Base-by-base conservation (phyloP, 2,888 invertebrate genomes). In the Diploptera punctata region DNA sequence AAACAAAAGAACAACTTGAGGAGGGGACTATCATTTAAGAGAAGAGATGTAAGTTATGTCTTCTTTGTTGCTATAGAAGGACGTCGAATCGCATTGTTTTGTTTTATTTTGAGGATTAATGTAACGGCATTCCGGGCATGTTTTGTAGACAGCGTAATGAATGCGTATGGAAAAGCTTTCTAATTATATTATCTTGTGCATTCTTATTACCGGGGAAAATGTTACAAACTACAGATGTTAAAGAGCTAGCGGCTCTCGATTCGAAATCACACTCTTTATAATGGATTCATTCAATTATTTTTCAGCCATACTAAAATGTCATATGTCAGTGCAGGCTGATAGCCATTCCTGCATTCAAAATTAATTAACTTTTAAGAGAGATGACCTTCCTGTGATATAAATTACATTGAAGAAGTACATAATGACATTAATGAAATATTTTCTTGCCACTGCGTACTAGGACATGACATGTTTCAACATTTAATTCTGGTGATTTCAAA, bases 21-120 rank as follows among this genome's bases (percentile, higher is more conserved):
- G 24, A 10, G 33, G 33, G 10, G 33, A 10, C n/a, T 16, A 31
- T 57, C 57, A 29, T 57, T 57, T 57, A 57, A 57, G 4, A 57
- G 57, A 29, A 57, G 31, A 57, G 57, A 57, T 57, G 57, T 57
- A 57, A 57, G 57, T 57, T 57, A 57, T 57, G 57, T 57, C 57
- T 57, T 31, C 57, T 57, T 57, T 57, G 57, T 57, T 57, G 29
- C 57, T n/a, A 57, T 1, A 29, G 57, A 57, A 29, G 31, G 29
- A 57, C 31, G 57, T 21, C 31, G n/a, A 57, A 21, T 29, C 29
- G 29, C 13, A n/a, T 57, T 29, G 10, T 57, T 29, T 57, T 57
- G 29, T 57, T 57, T 57, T 31, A 29, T 57, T 57, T n/a, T 1
- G 16, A 5, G 33, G 33, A 33, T 10, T 52, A 21, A 24, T 16